Evolutionary conservation across 2,113 vertebrate species (phyloP).

Genomic region (Taxidea taxus): DNA sequence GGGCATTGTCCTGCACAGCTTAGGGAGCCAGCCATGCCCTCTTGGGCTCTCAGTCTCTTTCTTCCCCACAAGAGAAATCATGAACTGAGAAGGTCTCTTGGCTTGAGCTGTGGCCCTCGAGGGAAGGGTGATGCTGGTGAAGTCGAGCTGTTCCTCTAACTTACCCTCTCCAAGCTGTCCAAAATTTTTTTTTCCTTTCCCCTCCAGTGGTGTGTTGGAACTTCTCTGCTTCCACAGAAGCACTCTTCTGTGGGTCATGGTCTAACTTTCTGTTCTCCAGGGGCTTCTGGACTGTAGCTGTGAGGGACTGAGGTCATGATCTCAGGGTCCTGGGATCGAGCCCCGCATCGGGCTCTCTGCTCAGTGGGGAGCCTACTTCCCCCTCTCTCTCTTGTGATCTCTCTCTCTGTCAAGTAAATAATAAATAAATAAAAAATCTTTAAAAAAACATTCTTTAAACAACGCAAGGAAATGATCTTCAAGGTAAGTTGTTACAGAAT

Average conservation of each 20-base stretch:
- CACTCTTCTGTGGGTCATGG: neutral
- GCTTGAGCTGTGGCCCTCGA: neutral
- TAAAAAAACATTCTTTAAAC: neutral
- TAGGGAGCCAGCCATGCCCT: neutral
- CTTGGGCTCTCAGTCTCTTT: neutral
- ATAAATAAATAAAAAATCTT: too few relatives aligned
- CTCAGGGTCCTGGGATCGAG: too few relatives aligned
- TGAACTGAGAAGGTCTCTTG: neutral
- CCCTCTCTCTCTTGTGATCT: too few relatives aligned
- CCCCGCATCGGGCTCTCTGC: too few relatives aligned
- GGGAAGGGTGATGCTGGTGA: neutral
- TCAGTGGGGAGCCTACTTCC: too few relatives aligned
- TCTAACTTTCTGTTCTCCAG: neutral
- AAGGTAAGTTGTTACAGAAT: neutral
- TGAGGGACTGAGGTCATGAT: too few relatives aligned
- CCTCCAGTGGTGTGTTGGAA: neutral
- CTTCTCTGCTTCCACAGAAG: neutral
- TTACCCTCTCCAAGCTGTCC: neutral
- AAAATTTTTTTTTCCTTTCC: neutral
- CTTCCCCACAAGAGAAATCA: neutral
- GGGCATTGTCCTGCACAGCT: neutral
- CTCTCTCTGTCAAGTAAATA: too few relatives aligned
- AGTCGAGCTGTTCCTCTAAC: too few relatives aligned
- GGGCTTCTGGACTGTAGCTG: neutral
- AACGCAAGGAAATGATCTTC: neutral